Evolutionary conservation across 2,113 vertebrate genomes (phyloP).

Genomic region (Callorhinus ursinus): DNA sequence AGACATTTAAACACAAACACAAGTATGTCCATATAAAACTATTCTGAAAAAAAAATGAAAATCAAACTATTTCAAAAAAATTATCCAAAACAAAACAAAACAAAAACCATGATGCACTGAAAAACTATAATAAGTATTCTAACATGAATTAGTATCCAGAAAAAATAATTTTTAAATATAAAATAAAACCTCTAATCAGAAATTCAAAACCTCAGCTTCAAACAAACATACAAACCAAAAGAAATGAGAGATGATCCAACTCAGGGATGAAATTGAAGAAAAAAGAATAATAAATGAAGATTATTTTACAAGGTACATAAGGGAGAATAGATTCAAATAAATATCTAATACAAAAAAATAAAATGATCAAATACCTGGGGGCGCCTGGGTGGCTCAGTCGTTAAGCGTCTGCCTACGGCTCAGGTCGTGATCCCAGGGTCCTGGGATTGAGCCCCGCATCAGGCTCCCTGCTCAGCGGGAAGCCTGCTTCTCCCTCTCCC

Average conservation of each 20-base stretch:
- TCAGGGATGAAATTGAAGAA: neutral
- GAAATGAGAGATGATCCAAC: neutral
- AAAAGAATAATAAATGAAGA: neutral
- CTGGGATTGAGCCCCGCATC: too few species aligned
- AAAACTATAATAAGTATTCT: neutral
- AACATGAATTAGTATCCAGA: neutral
- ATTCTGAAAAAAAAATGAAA: neutral
- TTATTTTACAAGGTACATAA: neutral
- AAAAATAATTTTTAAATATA: neutral
- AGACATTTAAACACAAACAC: neutral
- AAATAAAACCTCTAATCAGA: neutral
- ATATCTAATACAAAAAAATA: neutral
- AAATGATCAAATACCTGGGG: neutral
- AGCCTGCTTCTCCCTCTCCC: too few species aligned
- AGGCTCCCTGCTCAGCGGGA: too few species aligned
- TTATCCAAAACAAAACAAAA: neutral
- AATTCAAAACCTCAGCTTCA: neutral
- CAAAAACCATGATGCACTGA: neutral
- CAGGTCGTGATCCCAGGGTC: too few species aligned
- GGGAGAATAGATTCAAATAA: neutral
- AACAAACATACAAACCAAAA: neutral
- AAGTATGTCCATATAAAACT: neutral
- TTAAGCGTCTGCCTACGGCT: too few species aligned
- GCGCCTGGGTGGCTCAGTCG: too few species aligned
- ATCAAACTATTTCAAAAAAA: neutral